Evolutionary conservation across 1,140 invertebrate genomes (phyloP).

Genomic region (Rhynchophorus ferrugineus): DNA sequence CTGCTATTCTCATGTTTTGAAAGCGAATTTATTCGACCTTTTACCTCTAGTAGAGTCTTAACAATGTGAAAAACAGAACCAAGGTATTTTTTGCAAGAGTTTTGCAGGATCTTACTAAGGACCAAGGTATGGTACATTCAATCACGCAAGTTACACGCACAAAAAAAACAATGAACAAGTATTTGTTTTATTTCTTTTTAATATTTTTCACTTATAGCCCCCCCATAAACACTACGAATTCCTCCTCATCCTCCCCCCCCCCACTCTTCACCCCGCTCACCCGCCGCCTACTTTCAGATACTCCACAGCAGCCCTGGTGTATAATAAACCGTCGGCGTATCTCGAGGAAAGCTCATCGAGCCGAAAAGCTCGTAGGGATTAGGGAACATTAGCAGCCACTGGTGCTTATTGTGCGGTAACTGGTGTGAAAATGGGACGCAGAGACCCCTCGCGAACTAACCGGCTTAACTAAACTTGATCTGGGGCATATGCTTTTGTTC

Average conservation of each 20-base stretch:
- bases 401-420: constrained; percentile 30
- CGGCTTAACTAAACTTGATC: constrained; percentile 1
- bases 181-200: too few species aligned
- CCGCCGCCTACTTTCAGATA: neutral
- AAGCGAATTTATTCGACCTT: too few species aligned
- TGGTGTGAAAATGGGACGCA: constrained; percentile 28
- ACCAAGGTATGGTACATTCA: too few species aligned
- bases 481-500: constrained; percentile 10
- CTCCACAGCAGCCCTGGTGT: neutral
- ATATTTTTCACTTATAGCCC: too few species aligned
- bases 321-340: neutral
- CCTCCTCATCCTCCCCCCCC: neutral
- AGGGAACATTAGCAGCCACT: constrained; percentile 28
- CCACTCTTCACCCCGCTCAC: neutral
- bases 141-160: too few species aligned
- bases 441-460: neutral
- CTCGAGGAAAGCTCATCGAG: neutral
- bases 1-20: too few species aligned
- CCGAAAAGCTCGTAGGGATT: constrained; percentile 22
- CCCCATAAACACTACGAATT: too few species aligned
- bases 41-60: too few species aligned
- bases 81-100: too few species aligned
- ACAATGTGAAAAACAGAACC: too few species aligned
- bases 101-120: too few species aligned
- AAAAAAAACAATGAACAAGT: too few species aligned